phyloP scores from a whole-genome alignment of 1,140 invertebrate species.

The Orchesella cincta region DNA sequence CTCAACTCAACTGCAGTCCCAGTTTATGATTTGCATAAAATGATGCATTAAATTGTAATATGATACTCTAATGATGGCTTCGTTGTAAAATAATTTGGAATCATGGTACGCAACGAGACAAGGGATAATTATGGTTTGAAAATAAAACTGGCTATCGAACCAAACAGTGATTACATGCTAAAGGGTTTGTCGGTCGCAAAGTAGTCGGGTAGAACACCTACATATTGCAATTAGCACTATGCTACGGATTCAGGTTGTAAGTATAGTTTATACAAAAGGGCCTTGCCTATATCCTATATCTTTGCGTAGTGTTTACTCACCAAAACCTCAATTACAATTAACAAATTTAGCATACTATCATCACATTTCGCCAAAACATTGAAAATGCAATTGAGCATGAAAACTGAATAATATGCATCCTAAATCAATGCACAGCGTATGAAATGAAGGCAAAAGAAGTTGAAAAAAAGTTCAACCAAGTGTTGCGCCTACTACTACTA shows the following conservation, averaged over 20 bases:
- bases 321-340: background rate
- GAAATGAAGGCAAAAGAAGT: slow-evolving; percentile 6
- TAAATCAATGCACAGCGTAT: slow-evolving; percentile 1
- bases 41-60: slow-evolving; percentile 6
- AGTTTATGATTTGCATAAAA: slow-evolving; percentile 5
- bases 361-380: background rate
- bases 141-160: too few species aligned
- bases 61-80: slow-evolving; percentile 4
- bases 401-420: background rate
- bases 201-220: too few species aligned
- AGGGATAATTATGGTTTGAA: slow-evolving; percentile 12
- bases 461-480: background rate
- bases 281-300: too few species aligned
- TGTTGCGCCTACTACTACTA: background rate
- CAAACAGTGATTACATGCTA: too few species aligned
- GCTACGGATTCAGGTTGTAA: too few species aligned
- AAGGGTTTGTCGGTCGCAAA: too few species aligned
- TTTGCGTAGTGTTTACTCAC: background rate
- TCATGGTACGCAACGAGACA: background rate
- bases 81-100: background rate
- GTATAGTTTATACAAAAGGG: too few species aligned
- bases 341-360: background rate
- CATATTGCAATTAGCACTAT: too few species aligned
- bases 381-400: background rate
- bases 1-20: too few species aligned